These are phyloP conservation scores for Rhinopomastus cyanomelas DNA, from an alignment of 2,113 vertebrate species.

Conservation along the genomic window DNA sequence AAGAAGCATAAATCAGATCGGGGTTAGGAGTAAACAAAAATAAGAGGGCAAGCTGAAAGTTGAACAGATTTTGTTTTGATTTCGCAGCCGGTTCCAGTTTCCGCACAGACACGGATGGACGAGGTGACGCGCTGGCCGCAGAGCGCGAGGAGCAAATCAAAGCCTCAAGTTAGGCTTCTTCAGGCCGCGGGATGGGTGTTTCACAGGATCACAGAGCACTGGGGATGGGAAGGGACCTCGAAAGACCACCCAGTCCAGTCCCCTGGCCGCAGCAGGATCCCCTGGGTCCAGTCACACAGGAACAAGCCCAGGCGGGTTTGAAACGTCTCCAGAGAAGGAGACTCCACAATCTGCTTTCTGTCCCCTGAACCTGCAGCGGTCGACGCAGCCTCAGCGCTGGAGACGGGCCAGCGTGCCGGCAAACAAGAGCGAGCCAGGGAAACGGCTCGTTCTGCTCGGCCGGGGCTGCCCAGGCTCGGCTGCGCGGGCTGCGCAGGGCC, in stretches of 20 bases:
- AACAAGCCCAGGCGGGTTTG: too few relatives aligned
- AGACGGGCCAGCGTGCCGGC: not conserved
- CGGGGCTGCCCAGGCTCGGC: slow-evolving; percentile 29
- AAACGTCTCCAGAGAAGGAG: too few relatives aligned
- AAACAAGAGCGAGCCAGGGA: not conserved
- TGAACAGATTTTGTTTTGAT: not conserved
- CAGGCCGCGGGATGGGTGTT: not conserved
- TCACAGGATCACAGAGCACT: too few relatives aligned
- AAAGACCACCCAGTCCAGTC: too few relatives aligned
- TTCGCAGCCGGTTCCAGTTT: slow-evolving; percentile 27
- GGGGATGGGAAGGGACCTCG: too few relatives aligned
- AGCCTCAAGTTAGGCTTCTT: not conserved
- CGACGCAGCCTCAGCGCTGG: not conserved
- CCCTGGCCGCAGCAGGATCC: too few relatives aligned
- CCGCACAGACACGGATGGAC: not conserved
- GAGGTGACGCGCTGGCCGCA: not conserved
- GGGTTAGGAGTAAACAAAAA: slow-evolving; percentile 10
- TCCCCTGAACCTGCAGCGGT: not conserved
- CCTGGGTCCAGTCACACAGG: too few relatives aligned
- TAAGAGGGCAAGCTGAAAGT: not conserved
- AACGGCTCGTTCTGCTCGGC: not conserved
- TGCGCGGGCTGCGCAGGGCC: slow-evolving; percentile 13
- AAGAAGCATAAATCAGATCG: slow-evolving; percentile 50
- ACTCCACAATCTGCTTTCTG: not conserved
- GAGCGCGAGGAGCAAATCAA: not conserved